Evolutionary conservation across 2,797 vertebrate genomes (phyloP), one percentile per base, ranked within the genome.

Genomic region (Melanotaenia parkinsoni): DNA sequence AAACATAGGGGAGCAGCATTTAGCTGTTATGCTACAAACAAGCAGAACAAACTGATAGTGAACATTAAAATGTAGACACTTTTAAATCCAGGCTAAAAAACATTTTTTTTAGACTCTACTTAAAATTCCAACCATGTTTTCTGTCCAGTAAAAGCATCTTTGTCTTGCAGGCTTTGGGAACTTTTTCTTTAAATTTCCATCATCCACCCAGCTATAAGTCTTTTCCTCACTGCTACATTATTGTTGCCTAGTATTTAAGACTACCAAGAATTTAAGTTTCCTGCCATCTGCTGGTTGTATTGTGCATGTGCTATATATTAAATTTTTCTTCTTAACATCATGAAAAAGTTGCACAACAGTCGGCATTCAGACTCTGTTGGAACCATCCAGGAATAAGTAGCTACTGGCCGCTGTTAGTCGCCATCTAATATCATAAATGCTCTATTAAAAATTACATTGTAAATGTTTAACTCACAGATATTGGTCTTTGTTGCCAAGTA

Each of bases 211-310:
- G 40, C 40, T 18, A 5, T 40, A 14, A 43, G 40, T 43, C 14
- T 4, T 14, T 2, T 20, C 4, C 20, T 20, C 18, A 47, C 45
- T 2, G 18, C 5, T 47, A 6, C 16, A 8, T 47, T 14, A 32
- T 13, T 43, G 38, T 11, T 10, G 1, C 24, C 28, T 26, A 32
- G 26, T 38, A 26, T 58, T 14, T 47, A 3, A 22, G 45, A 47
- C 47, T 7, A 11, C 20, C 0, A 6, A 33, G 13, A 7, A 5
- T 7, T 33, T 45, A 20, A n/a, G 32, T 43, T 5, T 63, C 4
- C 22, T 74, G 65, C 65, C 72, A 58, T 47, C 72, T 74, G 58
- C 65, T 74, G 65, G 40, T 43, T 58, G 32, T 8, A 12, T 14
- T 64, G 54, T 63, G 37, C 65, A 32, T 28, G 12, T 37, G n/a